These are phyloP conservation scores for Drosophila putrida DNA, from an alignment of 2,888 invertebrate genomes.

Conservation along the genomic window DNA sequence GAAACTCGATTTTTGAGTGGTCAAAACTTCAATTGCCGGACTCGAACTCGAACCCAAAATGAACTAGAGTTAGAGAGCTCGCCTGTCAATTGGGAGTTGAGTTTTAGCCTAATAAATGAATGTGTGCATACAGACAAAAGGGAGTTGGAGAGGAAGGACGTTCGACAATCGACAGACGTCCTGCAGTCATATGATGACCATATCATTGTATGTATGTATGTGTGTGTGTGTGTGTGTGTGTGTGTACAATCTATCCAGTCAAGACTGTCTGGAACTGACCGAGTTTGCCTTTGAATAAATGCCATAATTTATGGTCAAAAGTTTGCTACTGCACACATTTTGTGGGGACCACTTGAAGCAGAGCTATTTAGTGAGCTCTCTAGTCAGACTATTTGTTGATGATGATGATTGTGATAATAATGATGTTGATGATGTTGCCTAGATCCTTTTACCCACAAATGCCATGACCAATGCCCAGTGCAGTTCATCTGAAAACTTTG, in stretches of 20 bases:
- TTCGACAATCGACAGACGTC: conserved; percentile 31
- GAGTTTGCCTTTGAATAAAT: conserved; percentile 81
- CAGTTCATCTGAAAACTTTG: conserved; percentile 77
- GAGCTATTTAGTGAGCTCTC: conserved; percentile 68
- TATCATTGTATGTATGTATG: conserved; percentile 1
- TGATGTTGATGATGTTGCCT: conserved; percentile 27
- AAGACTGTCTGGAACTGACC: conserved; percentile 42
- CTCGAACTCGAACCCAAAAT: neutral
- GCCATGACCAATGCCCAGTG: conserved; percentile 54
- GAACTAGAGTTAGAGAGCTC: neutral
- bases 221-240: conserved; percentile 6
- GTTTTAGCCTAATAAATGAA: conserved; percentile 68
- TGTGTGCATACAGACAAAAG: conserved; percentile 17
- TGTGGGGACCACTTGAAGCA: conserved; percentile 75
- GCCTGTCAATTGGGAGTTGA: conserved; percentile 66
- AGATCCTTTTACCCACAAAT: conserved; percentile 41
- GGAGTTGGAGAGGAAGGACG: conserved; percentile 6
- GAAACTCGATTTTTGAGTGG: conserved; percentile 65
- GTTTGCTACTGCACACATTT: conserved; percentile 79
- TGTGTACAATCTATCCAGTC: conserved; percentile 19
- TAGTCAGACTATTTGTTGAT: conserved; percentile 29
- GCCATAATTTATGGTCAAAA: conserved; percentile 81
- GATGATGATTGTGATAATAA: conserved; percentile 12
- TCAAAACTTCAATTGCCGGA: conserved; percentile 57
- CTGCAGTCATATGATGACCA: conserved; percentile 13